Percentiles rank a stretch among this genome's conserved stretches.
phyloP scores from a whole-genome alignment of 2,888 invertebrate genomes.

The Ormyrus thymus region DNA sequence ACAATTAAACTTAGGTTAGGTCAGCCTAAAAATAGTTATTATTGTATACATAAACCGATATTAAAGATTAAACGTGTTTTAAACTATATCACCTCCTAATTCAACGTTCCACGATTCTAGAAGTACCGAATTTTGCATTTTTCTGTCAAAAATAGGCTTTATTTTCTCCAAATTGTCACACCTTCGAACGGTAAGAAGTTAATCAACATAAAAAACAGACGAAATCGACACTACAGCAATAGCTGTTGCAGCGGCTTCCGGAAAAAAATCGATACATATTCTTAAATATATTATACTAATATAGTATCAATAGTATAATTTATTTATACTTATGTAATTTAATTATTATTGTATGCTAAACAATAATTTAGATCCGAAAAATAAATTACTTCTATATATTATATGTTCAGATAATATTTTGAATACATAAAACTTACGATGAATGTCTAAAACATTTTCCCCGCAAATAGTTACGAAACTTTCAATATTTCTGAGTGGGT shows the following conservation, averaged over 20 bases:
- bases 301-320: too few relatives aligned
- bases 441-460: slow-evolving; percentile 59
- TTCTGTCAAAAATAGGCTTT: neutral
- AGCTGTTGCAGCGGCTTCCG: neutral
- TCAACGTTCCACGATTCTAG: slow-evolving; percentile 40
- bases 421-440: slow-evolving; percentile 57
- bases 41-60: neutral
- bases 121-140: slow-evolving; percentile 44
- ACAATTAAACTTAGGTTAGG: slow-evolving; percentile 33
- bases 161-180: neutral
- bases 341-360: too few relatives aligned
- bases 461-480: slow-evolving; percentile 60
- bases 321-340: too few relatives aligned
- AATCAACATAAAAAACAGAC: slow-evolving; percentile 39
- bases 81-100: slow-evolving; percentile 60
- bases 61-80: neutral
- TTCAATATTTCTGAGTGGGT: slow-evolving; percentile 56
- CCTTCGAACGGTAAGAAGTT: slow-evolving; percentile 5
- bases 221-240: slow-evolving; percentile 9
- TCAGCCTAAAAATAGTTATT: neutral
- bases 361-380: too few relatives aligned
- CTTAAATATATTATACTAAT: too few relatives aligned
- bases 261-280: slow-evolving; percentile 28
- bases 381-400: too few relatives aligned
- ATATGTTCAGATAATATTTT: too few relatives aligned